Conservation (phyloP, 2,797 vertebrate genomes). For the Rhinoraja longicauda region DNA sequence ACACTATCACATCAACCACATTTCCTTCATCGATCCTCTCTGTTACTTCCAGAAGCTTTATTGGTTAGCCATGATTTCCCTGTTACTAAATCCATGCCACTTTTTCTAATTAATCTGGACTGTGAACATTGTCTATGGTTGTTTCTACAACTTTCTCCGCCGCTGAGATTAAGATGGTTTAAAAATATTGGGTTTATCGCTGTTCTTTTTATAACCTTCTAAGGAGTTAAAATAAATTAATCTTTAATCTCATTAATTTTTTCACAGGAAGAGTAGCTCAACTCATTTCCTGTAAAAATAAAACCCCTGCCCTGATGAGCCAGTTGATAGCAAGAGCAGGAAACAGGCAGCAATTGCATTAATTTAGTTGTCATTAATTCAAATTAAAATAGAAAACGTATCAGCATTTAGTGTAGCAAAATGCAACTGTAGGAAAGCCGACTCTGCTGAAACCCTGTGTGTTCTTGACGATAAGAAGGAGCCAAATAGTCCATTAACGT, state of each 20-base stretch:
- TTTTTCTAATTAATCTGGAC: no score
- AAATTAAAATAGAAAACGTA: background rate
- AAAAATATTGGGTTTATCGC: no score
- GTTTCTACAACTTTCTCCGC: no score
- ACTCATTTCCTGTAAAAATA: background rate
- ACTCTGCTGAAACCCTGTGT: background rate
- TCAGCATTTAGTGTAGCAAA: background rate
- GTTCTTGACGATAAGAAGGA: background rate
- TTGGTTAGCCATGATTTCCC: no score
- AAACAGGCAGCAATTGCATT: background rate
- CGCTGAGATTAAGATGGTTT: no score
- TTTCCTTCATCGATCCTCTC: no score
- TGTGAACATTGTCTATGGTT: no score
- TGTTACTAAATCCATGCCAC: no score
- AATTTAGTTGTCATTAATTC: background rate
- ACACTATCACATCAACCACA: no score
- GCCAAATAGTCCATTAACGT: background rate
- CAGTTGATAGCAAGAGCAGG: background rate
- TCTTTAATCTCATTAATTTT: background rate
- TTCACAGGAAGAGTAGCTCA: background rate
- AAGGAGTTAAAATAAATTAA: background rate
- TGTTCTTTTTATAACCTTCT: background rate
- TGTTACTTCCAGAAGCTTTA: no score
- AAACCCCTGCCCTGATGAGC: background rate
- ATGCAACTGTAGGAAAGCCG: background rate